phyloP scores from a whole-genome alignment of 2,888 invertebrate genomes.

The Cancer borealis region DNA sequence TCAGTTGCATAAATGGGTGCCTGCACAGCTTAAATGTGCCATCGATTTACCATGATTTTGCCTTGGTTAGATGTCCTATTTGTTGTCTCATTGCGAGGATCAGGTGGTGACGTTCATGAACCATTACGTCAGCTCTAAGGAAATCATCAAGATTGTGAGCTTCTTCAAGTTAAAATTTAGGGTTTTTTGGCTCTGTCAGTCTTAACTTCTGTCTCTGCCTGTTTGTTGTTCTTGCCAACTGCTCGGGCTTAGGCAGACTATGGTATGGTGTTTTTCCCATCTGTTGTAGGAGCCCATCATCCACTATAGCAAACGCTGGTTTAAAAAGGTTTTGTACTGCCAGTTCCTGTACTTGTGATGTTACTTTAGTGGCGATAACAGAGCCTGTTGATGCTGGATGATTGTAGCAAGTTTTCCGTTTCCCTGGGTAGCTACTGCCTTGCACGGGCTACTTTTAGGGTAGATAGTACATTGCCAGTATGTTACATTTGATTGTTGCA shows the following conservation, averaged over 20 bases:
- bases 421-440: slow-evolving; percentile 38
- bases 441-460: slow-evolving; percentile 52
- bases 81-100: no score
- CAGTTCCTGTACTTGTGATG: slow-evolving; percentile 53
- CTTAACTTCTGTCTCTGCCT: no score
- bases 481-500: slow-evolving; percentile 51
- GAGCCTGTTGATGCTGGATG: slow-evolving; percentile 64
- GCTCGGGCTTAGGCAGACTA: slow-evolving; percentile 38
- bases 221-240: slow-evolving; percentile 33
- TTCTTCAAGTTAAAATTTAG: no score
- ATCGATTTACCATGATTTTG: no score
- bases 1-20: no score
- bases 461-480: slow-evolving; percentile 50
- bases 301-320: slow-evolving; percentile 59
- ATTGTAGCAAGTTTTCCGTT: slow-evolving; percentile 52
- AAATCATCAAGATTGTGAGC: no score
- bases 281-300: slow-evolving; percentile 44
- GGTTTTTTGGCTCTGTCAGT: no score
- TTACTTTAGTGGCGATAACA: slow-evolving; percentile 58
- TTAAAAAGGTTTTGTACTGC: slow-evolving; percentile 60
- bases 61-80: no score
- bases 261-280: slow-evolving; percentile 36
- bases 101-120: no score
- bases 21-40: no score
- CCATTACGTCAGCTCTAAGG: no score